These are phyloP conservation scores for Lithophane leautieri DNA, from an alignment of 2,888 invertebrate species.

Conservation along the genomic window DNA sequence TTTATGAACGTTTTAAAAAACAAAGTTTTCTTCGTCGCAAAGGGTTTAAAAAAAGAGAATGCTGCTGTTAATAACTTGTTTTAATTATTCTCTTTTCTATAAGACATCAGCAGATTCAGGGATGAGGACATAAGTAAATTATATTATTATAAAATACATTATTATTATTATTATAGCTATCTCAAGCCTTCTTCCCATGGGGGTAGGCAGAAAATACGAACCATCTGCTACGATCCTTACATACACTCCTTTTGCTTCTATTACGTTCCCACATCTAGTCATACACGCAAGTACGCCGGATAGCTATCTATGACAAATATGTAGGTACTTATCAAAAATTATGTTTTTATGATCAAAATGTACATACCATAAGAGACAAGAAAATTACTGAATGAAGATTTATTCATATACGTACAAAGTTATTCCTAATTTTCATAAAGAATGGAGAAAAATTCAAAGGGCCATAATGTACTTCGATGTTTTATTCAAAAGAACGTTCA, in stretches of 20 bases:
- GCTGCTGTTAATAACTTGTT: neutral
- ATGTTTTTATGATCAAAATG: neutral
- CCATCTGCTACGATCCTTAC: too few species aligned
- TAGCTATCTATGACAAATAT: neutral
- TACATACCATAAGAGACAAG: neutral
- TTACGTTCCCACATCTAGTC: too few species aligned
- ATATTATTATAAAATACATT: too few species aligned
- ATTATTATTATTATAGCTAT: too few species aligned
- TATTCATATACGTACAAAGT: constrained; percentile 22
- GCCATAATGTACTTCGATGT: constrained; percentile 39
- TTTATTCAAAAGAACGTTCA: constrained; percentile 51
- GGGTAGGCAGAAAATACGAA: too few species aligned
- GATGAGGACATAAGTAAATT: too few species aligned
- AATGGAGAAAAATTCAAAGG: constrained; percentile 42
- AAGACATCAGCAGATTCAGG: too few species aligned
- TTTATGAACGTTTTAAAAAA: too few species aligned
- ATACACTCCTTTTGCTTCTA: too few species aligned
- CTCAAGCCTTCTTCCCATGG: too few species aligned
- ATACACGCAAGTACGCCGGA: too few species aligned
- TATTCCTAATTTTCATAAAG: constrained; percentile 17
- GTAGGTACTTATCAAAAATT: neutral
- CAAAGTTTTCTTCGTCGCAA: neutral
- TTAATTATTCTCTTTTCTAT: too few species aligned
- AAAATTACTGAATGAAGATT: constrained; percentile 7
- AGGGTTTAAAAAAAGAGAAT: neutral